Evolutionary conservation across 2,797 vertebrate genomes (phyloP), one percentile per base, ranked within the genome.

Genomic region (Muraenolepis orangiensis): DNA sequence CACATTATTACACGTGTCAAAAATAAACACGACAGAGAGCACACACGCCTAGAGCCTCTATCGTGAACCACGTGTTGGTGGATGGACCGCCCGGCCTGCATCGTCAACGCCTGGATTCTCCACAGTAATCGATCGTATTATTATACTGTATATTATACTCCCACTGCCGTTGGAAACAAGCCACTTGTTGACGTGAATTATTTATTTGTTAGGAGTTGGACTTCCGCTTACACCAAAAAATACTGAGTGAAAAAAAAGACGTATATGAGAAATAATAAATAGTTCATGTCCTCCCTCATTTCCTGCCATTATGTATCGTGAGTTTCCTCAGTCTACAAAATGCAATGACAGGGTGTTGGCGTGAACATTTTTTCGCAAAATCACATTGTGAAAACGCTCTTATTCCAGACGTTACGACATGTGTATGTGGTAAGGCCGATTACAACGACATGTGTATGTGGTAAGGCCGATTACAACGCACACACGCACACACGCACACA

Each of bases 301-400:
- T 88, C 85, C 85, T 83, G 72, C 34, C n/a, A 79, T 87, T 81
- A 78, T n/a, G n/a, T 77, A 77, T 46, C 14, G 18, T 26, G 68
- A 71, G 73, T 77, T 74, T 81, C 76, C 83, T 85, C 71, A 40
- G 71, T 74, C 61, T 32, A 38, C 38, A 70, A 71, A 57, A n/a
- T 38, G 71, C 69, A 76, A 57, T 23, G 51, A 64, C 73, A 77
- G 84, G 84, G 87, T 85, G 72, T 70, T 16, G 0, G 72, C 76
- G 76, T 80, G 61, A 76, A 66, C 10, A 1, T 57, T 7, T 70
- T 40, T 51, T 36, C 73, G 40, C 80, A 51, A 80, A 73, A 75
- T 81, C 1, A 78, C 69, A 29, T 80, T 30, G 76, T 66, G 18
- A 34, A 64, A 74, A 23, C 8, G 4, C 8, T 26, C n/a, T 26